Conservation (phyloP, 2,797 vertebrate species). For the Acanthurus tractus region DNA sequence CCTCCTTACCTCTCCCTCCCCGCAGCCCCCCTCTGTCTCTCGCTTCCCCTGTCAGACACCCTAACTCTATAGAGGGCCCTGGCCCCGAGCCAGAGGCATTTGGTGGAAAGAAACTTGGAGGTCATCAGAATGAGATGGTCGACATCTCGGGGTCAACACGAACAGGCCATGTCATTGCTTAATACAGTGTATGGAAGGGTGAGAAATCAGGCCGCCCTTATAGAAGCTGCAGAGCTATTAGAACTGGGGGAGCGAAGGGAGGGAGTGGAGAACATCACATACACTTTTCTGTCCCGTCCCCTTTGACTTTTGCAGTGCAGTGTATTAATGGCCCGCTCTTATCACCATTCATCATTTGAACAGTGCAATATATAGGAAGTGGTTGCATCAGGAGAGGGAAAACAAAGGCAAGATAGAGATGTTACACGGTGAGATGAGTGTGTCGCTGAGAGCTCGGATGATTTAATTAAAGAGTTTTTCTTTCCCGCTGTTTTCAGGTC, state of each 20-base stretch:
- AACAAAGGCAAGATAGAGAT: constrained; percentile 76
- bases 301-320: constrained; percentile 79
- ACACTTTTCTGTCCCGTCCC: constrained; percentile 78
- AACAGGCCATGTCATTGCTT: constrained; percentile 76
- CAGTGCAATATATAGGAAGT: constrained; percentile 76
- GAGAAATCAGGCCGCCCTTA: constrained; percentile 59
- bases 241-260: constrained; percentile 41
- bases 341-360: constrained; percentile 85
- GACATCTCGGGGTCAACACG: constrained; percentile 68
- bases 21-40: constrained; percentile 66
- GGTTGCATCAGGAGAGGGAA: constrained; percentile 72
- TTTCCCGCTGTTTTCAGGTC: constrained; percentile 55
- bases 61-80: constrained; percentile 70
- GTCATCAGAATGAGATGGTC: constrained; percentile 74
- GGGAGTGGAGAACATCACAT: constrained; percentile 59
- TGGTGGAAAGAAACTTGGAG: constrained; percentile 76
- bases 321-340: constrained; percentile 81
- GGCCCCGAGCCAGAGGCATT: constrained; percentile 71
- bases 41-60: constrained; percentile 64
- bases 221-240: constrained; percentile 70
- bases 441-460: constrained; percentile 64
- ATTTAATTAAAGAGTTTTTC: constrained; percentile 73
- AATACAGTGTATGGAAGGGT: constrained; percentile 63
- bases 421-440: constrained; percentile 59
- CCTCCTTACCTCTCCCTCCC: constrained; percentile 74